These are phyloP conservation scores for Crotalus horridus DNA, from an alignment of 2,113 vertebrate genomes.

Conservation along the genomic window DNA sequence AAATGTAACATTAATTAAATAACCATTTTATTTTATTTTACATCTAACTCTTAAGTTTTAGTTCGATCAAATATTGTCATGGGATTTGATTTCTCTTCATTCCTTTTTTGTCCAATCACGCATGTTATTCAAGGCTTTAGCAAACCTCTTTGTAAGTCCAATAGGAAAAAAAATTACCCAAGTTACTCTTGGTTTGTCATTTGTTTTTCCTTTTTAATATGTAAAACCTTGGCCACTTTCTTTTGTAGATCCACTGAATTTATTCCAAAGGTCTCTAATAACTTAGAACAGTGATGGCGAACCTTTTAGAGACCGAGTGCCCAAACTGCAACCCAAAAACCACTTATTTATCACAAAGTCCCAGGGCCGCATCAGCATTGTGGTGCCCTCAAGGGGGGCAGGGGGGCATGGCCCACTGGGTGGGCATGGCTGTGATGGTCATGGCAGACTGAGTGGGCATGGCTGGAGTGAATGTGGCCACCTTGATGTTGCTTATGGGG, in stretches of 20 bases:
- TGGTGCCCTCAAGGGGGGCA: too few species aligned
- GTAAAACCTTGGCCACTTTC: neutral
- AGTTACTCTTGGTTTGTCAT: neutral
- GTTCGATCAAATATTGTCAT: neutral
- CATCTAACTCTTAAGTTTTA: neutral
- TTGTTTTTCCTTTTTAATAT: neutral
- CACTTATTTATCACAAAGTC: too few species aligned
- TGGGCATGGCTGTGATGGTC: too few species aligned
- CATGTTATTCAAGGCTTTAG: neutral
- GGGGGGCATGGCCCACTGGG: too few species aligned
- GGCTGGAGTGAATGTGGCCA: too few species aligned
- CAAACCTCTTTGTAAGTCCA: neutral
- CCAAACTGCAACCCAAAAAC: too few species aligned
- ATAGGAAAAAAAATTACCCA: neutral
- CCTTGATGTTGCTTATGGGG: too few species aligned
- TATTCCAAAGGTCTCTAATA: neutral
- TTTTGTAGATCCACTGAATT: neutral
- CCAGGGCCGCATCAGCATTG: too few species aligned
- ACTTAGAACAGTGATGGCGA: neutral
- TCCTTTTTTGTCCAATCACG: neutral
- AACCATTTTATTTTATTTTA: neutral
- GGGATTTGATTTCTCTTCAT: neutral
- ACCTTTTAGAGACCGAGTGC: too few species aligned
- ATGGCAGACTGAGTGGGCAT: too few species aligned
- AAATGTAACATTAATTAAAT: neutral